These are phyloP conservation scores for Lophius piscatorius DNA, from an alignment of 2,113 vertebrate species.

Conservation along the genomic window DNA sequence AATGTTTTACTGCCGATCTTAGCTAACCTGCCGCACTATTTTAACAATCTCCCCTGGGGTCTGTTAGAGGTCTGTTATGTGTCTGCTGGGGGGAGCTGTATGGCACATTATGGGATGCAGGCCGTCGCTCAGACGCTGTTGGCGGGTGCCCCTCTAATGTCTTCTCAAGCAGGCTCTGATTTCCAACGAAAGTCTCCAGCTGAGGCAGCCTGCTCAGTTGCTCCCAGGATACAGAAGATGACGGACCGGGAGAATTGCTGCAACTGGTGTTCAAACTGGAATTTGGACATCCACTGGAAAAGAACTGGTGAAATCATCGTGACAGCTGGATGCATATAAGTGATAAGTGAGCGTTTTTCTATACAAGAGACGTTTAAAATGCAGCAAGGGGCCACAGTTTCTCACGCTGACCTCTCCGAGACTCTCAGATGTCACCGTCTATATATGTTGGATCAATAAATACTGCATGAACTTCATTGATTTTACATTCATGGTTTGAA, in stretches of 20 bases:
- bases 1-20: constrained; percentile 56
- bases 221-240: constrained; percentile 25
- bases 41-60: constrained; percentile 73
- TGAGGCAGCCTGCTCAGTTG: constrained; percentile 3
- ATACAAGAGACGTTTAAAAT: too few species aligned
- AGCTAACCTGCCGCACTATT: constrained; percentile 63
- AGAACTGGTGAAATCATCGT: constrained; percentile 5
- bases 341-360: too few species aligned
- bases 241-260: background rate
- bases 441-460: too few species aligned
- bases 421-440: too few species aligned
- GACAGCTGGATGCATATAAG: constrained; percentile 19
- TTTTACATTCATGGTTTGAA: too few species aligned
- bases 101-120: constrained; percentile 37
- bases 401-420: constrained; percentile 10
- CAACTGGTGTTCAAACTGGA: constrained; percentile 23
- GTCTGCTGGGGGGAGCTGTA: constrained; percentile 46
- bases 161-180: constrained; percentile 9
- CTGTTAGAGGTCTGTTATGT: constrained; percentile 50
- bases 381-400: constrained; percentile 8
- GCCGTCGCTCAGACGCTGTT: constrained; percentile 28
- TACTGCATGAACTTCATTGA: too few species aligned
- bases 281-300: constrained; percentile 3
- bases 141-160: constrained; percentile 4
- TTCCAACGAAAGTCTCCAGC: background rate